Base-by-base conservation (phyloP, 2,113 vertebrate genomes). In the Protomyctophum bolini region DNA sequence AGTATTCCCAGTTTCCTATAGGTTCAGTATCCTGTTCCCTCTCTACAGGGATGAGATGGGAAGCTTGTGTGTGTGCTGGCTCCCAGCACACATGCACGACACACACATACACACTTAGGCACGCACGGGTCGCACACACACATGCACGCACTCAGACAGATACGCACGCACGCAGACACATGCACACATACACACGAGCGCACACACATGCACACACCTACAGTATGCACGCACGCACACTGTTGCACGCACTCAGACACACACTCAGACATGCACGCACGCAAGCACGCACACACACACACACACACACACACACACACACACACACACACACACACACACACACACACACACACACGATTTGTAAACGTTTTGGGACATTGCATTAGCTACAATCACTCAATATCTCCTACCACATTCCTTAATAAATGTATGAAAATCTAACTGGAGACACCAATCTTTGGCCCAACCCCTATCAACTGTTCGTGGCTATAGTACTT, bases 311-410 rank as follows among this genome's bases (percentile, higher is more conserved):
- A 48, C 28, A 45, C 15, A 15, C 48, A 28, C 49, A 10, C 11
- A 33, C 48, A 65, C 48, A 51, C 48, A 65, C 48, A 65, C 7
- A 68, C 21, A 68, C 21, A 50, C 46, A 59, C 45, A 49, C 46
- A 50, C 7, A 51, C 48, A 64, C 48, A 65, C 21, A 29, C 6
- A 29, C 47, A 64, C 48, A 65, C 7, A n/a, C 3, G n/a, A n/a
- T n/a, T n/a, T n/a, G n/a, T n/a, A n/a, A n/a, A n/a, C 21, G 21
- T 21, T 21, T 21, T 21, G 21, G 21, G 21, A 21, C 21, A 21
- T 21, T 21, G 21, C 21, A 21, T 21, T 21, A 2, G 21, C 21
- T 21, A 21, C 21, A 21, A 21, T 21, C 21, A 21, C 21, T 21
- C 21, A 21, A 21, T 21, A 21, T 21, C n/a, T n/a, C n/a, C n/a